Evolutionary conservation across 1,140 invertebrate genomes (phyloP).

Genomic region (Asbolus verrucosus): DNA sequence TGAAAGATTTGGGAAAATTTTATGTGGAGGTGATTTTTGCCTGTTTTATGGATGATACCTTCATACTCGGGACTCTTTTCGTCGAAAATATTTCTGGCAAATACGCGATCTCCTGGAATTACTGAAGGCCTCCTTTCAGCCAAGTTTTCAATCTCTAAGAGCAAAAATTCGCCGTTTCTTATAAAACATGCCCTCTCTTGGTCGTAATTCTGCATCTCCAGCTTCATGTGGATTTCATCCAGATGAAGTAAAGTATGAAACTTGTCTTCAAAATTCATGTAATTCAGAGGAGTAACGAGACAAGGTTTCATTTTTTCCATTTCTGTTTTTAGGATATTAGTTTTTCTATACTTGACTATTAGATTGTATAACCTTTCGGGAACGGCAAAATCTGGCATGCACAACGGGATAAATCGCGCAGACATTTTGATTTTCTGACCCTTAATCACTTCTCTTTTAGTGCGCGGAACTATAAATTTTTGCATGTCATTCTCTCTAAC

Average conservation of each 20-base stretch:
- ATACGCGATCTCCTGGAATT: conserved; percentile 81
- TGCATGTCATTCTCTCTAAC: not conserved
- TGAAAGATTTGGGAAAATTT: conserved; percentile 62
- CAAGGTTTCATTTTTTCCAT: conserved; percentile 66
- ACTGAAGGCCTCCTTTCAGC: conserved; percentile 88
- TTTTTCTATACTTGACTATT: conserved; percentile 56
- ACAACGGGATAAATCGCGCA: conserved; percentile 69
- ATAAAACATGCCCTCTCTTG: conserved; percentile 75
- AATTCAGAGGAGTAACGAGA: conserved; percentile 66
- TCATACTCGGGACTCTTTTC: conserved; percentile 61
- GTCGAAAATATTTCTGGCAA: conserved; percentile 69
- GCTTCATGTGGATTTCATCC: conserved; percentile 79
- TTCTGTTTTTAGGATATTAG: conserved; percentile 63
- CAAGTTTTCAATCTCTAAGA: conserved; percentile 82
- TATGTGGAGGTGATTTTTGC: conserved; percentile 60
- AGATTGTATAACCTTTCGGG: conserved; percentile 70
- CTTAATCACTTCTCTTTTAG: conserved; percentile 41
- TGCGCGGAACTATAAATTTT: conserved; percentile 28
- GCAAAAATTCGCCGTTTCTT: conserved; percentile 75
- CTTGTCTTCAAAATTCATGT: conserved; percentile 71
- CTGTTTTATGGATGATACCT: conserved; percentile 60
- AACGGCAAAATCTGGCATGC: conserved; percentile 68
- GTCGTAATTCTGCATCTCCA: conserved; percentile 78
- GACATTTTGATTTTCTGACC: conserved; percentile 70
- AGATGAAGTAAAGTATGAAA: conserved; percentile 82